phyloP scores from a whole-genome alignment of 2,797 vertebrate species.

The Rhabdophis nuchalis region DNA sequence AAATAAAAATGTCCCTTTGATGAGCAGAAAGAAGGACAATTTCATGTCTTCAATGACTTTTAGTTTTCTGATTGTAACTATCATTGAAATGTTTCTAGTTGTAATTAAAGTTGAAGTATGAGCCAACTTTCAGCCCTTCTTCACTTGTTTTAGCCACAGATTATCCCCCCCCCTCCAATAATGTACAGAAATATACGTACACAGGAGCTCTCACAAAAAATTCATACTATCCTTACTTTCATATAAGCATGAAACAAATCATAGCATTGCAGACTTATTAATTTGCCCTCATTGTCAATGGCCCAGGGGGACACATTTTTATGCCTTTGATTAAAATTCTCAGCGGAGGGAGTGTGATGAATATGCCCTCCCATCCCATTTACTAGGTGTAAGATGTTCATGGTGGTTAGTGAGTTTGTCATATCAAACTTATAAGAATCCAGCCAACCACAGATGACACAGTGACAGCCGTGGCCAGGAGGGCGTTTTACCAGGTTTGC shows the following conservation, averaged over 20 bases:
- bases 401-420: neutral
- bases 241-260: neutral
- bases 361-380: neutral
- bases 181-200: neutral
- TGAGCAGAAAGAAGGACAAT: neutral
- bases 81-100: neutral
- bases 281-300: neutral
- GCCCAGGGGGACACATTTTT: neutral
- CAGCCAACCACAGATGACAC: neutral
- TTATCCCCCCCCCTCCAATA: neutral
- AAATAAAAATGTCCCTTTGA: neutral
- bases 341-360: neutral
- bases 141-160: neutral
- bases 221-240: neutral
- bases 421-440: neutral
- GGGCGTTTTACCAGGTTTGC: too few species aligned
- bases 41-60: neutral
- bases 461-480: too few species aligned
- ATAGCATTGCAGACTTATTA: neutral
- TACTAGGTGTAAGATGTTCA: neutral
- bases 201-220: neutral
- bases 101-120: neutral
- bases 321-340: neutral
- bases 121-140: neutral
- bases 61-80: neutral